Conservation (phyloP, 1,140 invertebrate species). For the Drosophila sturtevanti region DNA sequence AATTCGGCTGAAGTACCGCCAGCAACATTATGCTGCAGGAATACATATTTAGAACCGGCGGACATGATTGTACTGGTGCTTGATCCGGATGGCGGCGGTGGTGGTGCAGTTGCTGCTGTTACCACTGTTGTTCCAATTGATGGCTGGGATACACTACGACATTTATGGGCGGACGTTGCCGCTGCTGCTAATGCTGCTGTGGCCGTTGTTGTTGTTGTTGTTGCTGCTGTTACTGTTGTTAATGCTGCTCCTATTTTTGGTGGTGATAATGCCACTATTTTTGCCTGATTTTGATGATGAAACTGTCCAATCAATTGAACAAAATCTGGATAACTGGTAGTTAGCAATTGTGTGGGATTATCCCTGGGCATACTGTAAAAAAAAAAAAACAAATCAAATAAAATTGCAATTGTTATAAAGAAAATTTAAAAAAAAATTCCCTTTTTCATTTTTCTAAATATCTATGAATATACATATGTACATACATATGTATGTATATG, state of each 20-base stretch:
- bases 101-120: constrained; percentile 17
- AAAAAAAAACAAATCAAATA: neutral
- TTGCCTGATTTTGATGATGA: constrained; percentile 19
- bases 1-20: constrained; percentile 45
- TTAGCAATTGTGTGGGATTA: constrained; percentile 77
- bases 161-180: constrained; percentile 35
- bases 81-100: constrained; percentile 31
- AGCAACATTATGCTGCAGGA: constrained; percentile 68
- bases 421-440: too few relatives aligned
- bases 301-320: constrained; percentile 64
- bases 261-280: constrained; percentile 23
- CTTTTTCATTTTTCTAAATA: too few relatives aligned
- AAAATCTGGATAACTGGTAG: constrained; percentile 59
- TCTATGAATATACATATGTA: too few relatives aligned
- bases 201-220: constrained; percentile 34
- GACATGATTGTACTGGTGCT: constrained; percentile 5
- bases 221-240: constrained; percentile 18
- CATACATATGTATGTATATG: too few relatives aligned
- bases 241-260: constrained; percentile 6
- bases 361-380: constrained; percentile 80
- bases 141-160: constrained; percentile 30
- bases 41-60: constrained; percentile 74
- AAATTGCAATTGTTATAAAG: neutral
- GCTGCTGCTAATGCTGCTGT: constrained; percentile 37
- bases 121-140: constrained; percentile 32